Evolutionary conservation across 2,888 invertebrate species (phyloP), one percentile per base, ranked within the genome.

Genomic region (Meandrusa payeni): DNA sequence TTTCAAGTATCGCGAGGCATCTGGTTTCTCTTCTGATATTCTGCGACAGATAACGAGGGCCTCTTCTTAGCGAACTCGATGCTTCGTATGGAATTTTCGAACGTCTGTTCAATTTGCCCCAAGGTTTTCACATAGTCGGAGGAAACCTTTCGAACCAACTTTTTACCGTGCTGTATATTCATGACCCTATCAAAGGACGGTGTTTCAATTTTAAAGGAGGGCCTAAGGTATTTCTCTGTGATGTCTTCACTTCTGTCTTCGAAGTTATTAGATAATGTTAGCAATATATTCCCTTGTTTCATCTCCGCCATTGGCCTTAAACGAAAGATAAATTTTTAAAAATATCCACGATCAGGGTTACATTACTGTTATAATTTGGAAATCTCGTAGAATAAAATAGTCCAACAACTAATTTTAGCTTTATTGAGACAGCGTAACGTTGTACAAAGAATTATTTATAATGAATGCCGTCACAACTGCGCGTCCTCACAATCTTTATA

Each of bases 71-170:
- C 71, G 43, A 57, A 79, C 43, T 83, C 80, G 2, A 77, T 51
- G 48, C 64, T 74, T 20, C 80, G 50, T 7, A 83, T 57, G 1
- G 82, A 76, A 29, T 46, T 64, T 12, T 68, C 61, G 1, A 34
- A 17, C 24, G 47, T 59, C 39, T 70, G 62, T 41, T 72, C 64
- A 2, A 72, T 64, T 39, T 68, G 61, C 17, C 73, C 70, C 11
- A 81, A 70, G 1, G 77, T 76, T 43, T 68, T 76, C 0, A 77
- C 76, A 46, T 82, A 81, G 45, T 85, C 82, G 0, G 77, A 70
- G 1, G 83, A 83, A 49, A 82, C 70, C 54, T 80, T 81, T 5
- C 78, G 62, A 1, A 60, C 60, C 1, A 70, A 44, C 42, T 55
- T 73, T 45, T 64, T 67, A 1, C 71, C 71, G 47, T 77, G 76